Percentiles rank a stretch among this genome's conserved stretches.
These are phyloP conservation scores for Macroglossus sobrinus DNA, from an alignment of 2,113 vertebrate species.

Conservation along the genomic window DNA sequence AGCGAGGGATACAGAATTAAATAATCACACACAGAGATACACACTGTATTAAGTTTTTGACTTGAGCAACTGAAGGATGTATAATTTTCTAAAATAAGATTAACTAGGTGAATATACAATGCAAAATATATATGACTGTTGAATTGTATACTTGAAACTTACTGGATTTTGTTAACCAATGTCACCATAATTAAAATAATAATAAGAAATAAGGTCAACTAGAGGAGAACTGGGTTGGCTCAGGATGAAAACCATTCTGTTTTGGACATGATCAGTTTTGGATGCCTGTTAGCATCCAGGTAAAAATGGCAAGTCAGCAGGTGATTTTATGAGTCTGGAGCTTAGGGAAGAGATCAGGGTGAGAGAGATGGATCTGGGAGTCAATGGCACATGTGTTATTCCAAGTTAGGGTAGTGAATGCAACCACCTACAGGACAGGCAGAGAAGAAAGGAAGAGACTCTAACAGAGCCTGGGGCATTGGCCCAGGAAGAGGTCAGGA, in stretches of 20 bases:
- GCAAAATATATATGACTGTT: too few relatives aligned
- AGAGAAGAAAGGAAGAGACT: background rate
- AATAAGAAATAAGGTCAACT: background rate
- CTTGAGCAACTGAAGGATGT: background rate
- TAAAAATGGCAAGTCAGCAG: background rate
- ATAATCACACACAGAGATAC: background rate
- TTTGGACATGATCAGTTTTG: background rate
- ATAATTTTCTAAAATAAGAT: constrained; percentile 32
- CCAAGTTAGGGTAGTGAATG: background rate
- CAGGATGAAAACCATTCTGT: background rate
- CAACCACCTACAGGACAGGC: background rate
- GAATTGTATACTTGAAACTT: too few relatives aligned
- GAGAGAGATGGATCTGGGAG: background rate
- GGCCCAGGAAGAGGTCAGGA: background rate
- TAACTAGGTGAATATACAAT: background rate
- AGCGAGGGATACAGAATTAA: background rate
- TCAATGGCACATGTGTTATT: background rate
- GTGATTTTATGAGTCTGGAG: background rate
- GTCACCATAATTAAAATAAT: too few relatives aligned
- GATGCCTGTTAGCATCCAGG: background rate
- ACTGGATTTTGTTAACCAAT: too few relatives aligned
- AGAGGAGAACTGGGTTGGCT: background rate
- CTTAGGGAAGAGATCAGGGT: background rate
- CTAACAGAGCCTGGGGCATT: background rate
- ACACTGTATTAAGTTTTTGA: background rate